These are phyloP conservation scores for Plebejus melissa DNA, from an alignment of 2,888 invertebrate species.

Conservation along the genomic window DNA sequence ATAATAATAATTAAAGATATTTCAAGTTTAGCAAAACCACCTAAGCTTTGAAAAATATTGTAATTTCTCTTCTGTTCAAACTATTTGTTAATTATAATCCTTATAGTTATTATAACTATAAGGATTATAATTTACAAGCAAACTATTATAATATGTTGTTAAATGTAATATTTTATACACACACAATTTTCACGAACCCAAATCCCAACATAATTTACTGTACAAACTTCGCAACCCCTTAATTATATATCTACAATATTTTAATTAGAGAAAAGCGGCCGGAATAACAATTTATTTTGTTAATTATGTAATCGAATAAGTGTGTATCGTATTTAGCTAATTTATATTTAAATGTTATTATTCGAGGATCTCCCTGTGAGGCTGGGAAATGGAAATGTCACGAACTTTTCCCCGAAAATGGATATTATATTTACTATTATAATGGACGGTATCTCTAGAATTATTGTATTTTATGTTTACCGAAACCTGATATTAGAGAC, in stretches of 20 bases:
- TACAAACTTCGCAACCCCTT: constrained; percentile 30
- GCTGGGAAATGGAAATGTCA: constrained; percentile 26
- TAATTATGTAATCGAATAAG: constrained; percentile 38
- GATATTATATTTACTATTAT: neutral
- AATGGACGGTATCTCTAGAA: neutral
- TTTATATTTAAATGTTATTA: constrained; percentile 9
- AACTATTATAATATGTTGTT: neutral
- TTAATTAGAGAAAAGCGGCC: constrained; percentile 38
- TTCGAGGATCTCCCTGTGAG: constrained; percentile 7
- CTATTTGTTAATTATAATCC: too few species aligned
- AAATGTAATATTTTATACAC: neutral
- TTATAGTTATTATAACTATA: neutral
- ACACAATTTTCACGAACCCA: neutral
- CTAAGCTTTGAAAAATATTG: too few species aligned
- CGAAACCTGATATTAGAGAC: neutral
- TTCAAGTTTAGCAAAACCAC: too few species aligned
- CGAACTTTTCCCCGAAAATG: neutral
- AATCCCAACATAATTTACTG: constrained; percentile 28
- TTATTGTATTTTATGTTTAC: neutral
- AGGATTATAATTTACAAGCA: neutral
- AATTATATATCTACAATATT: constrained; percentile 37
- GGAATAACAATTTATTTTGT: constrained; percentile 35
- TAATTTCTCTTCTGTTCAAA: too few species aligned
- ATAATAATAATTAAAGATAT: too few species aligned
- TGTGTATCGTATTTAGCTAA: constrained; percentile 32